Base-by-base conservation (phyloP, 92 coral and sea anemone genomes). In the Porites evermanni region DNA sequence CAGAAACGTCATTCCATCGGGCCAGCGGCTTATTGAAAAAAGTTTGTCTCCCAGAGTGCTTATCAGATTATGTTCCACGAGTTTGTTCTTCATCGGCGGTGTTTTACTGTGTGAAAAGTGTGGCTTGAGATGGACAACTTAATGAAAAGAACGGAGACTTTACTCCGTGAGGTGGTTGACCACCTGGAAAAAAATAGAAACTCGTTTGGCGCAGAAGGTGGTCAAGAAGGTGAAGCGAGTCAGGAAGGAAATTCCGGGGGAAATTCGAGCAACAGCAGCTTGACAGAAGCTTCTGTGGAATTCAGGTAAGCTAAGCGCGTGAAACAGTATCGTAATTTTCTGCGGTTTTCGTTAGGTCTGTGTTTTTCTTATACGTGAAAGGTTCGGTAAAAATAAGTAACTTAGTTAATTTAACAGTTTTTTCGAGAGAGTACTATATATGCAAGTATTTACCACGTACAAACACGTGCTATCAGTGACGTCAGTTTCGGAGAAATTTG, bases 251-350 rank as follows among this genome's bases (percentile, higher is more conserved):
- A 21, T 75, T 11, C 53, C 82, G 16, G 20, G 52, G 70, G 44
- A 50, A 44, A 58, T 24, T 24, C 44, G 82, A 44, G 52, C 44
- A 58, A 58, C 52, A 51, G 70, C 52, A 24, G 70, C 53, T 29
- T 65, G 70, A 68, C 53, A 12, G 70, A 78, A 58, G 82, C 70
- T 38, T 78, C 72, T 14, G 52, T 78, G 52, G 82, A 78, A 53
- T 78, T 78, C 52, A 78, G 82, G 82, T 78, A 59, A 78, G 82
- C 67, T 61, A 52, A 76, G 58, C 12, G 9, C 58, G 58, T 53
- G 26, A 21, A 19, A 51, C 44, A n/a, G 38, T 21, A 59, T 76
- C 19, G 64, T 51, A 76, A 78, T 12, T 4, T 14, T n/a, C 18
- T 23, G 70, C 67, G 54, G 69, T 65, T 32, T 60, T 38, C 82